Base-by-base conservation (phyloP, 2,797 vertebrate species). In the Falco naumanni region DNA sequence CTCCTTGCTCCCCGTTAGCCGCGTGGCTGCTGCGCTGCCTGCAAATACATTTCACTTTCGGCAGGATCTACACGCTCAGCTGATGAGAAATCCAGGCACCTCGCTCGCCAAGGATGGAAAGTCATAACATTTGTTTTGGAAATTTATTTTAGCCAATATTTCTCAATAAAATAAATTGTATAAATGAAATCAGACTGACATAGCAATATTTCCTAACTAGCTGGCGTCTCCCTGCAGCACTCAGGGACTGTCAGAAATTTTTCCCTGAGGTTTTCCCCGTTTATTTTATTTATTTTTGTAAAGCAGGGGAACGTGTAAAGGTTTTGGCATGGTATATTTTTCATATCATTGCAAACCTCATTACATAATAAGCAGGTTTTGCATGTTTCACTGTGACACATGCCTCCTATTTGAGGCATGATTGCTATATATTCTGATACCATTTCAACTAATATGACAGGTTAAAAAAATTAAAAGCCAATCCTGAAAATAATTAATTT, bases 181-280 rank as follows among this genome's bases (percentile, higher is more conserved):
- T 93, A 98, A 98, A 98, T 97, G 98, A 98, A 98, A 98, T 97
- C 96, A 94, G 96, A 93, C 94, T 96, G 97, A 98, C 97, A 97
- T 50, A 1, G 33, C 89, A 83, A 96, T 98, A 97, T 97, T 98
- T 98, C 94, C 96, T 92, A 96, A 97, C 96, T 97, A 69, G 87
- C 96, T 54, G 81, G 65, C 8, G 7, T 87, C 93, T 95, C 84
- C 90, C 91, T n/a, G 81, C 84, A 95, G 93, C 88, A 91, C 93
- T 93, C 81, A 28, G 84, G 72, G 95, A 66, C 87, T 84, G 89
- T 71, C 86, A 65, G 45, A 54, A 87, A 84, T 83, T 72, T 97
- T 93, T 90, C 95, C 95, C 86, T 24, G 59, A 95, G 90, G 95
- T 95, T 89, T 87, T 94, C 93, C 91, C 93, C 39, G 24, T 86